phyloP scores from a whole-genome alignment of 2,113 vertebrate genomes.

The Mobula hypostoma region DNA sequence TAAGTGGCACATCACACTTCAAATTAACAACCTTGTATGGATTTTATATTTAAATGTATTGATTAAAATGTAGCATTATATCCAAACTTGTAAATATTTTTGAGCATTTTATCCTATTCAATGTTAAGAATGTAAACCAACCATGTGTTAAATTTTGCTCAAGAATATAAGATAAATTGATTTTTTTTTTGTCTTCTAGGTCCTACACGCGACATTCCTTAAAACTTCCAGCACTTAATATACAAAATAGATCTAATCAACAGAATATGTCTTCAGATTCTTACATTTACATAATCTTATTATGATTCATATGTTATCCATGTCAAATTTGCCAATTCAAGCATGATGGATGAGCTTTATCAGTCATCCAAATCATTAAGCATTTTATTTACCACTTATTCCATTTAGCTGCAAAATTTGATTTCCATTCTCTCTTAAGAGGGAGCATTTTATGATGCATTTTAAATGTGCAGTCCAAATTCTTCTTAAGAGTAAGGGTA shows the following conservation, averaged over 20 bases:
- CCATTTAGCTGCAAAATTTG: neutral
- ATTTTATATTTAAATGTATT: neutral
- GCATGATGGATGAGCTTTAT: neutral
- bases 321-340: neutral
- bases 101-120: neutral
- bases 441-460: neutral
- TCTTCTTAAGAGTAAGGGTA: neutral
- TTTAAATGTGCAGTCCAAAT: neutral
- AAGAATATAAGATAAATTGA: neutral
- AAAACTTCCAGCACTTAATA: neutral
- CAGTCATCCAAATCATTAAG: neutral
- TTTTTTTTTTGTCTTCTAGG: neutral
- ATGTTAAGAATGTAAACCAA: neutral
- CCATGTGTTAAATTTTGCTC: neutral
- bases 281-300: neutral
- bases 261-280: neutral
- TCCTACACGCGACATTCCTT: neutral
- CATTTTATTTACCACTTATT: neutral
- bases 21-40: neutral
- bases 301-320: neutral
- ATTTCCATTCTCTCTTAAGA: neutral
- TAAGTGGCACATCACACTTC: neutral
- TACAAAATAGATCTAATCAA: neutral
- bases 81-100: neutral
- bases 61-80: slow-evolving; percentile 3